Percentiles rank a stretch among this genome's conserved stretches.
Conservation (phyloP, 2,797 vertebrate species). For the Sebastes cheni region DNA sequence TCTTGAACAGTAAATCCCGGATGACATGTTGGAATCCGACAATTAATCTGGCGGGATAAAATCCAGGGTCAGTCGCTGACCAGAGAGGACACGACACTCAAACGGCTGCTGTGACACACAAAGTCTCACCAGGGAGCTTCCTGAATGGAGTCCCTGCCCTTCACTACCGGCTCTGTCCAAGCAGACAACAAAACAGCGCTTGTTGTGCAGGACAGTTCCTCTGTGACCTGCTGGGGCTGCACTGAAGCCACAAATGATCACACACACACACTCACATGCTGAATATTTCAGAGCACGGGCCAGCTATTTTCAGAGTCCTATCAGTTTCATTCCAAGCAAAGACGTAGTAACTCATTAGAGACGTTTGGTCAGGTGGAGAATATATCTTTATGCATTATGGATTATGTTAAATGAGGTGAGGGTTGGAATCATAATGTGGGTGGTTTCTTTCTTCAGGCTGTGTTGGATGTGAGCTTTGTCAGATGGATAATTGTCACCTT, state of each 20-base stretch:
- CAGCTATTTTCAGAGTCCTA: constrained; percentile 76
- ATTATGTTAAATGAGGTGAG: constrained; percentile 68
- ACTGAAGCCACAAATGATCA: constrained; percentile 24
- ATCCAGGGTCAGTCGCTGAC: constrained; percentile 53
- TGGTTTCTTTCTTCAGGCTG: constrained; percentile 20
- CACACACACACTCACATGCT: constrained; percentile 45
- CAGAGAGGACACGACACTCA: constrained; percentile 21
- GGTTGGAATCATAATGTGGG: constrained; percentile 39
- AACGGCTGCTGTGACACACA: constrained; percentile 21
- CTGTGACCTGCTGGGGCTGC: constrained; percentile 43
- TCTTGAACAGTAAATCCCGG: constrained; percentile 54
- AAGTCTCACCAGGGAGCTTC: constrained; percentile 43
- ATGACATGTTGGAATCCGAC: constrained; percentile 48
- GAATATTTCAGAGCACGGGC: constrained; percentile 77
- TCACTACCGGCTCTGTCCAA: constrained; percentile 49
- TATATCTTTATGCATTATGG: constrained; percentile 70
- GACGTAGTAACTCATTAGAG: constrained; percentile 63
- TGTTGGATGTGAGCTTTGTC: not conserved
- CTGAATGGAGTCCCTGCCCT: constrained; percentile 46
- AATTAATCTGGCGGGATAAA: constrained; percentile 64
- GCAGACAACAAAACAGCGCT: constrained; percentile 60
- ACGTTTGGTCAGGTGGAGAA: constrained; percentile 60
- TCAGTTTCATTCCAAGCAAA: constrained; percentile 72
- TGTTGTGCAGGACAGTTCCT: constrained; percentile 54
- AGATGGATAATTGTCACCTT: not conserved